A percentile compares a stretch with the other conserved stretches of the same genome.
phyloP scores from a whole-genome alignment of 2,797 vertebrate genomes.

The Thamnophis elegans region DNA sequence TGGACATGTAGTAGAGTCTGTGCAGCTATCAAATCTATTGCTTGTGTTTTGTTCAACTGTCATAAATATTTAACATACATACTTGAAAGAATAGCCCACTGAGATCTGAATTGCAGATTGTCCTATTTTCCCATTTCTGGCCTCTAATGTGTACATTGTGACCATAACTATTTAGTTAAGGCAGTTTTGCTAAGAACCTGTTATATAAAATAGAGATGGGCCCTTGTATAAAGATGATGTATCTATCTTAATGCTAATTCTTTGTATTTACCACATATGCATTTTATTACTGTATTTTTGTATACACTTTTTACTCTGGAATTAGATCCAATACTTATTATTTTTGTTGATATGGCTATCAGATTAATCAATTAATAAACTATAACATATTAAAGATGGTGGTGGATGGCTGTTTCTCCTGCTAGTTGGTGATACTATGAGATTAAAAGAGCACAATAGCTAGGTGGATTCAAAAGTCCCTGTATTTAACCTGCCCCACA shows the following conservation, averaged over 20 bases:
- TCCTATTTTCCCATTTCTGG: neutral
- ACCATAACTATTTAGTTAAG: neutral
- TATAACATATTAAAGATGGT: neutral
- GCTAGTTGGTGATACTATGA: neutral
- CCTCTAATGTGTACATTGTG: neutral
- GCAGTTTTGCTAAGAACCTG: neutral
- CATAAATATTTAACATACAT: neutral
- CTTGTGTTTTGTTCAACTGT: neutral
- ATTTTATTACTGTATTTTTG: neutral
- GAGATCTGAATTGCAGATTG: neutral
- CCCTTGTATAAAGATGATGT: neutral
- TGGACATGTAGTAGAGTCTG: neutral
- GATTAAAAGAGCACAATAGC: neutral
- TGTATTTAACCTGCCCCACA: neutral
- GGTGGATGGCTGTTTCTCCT: neutral
- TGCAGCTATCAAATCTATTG: neutral
- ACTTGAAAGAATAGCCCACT: neutral
- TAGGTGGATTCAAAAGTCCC: neutral
- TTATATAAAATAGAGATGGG: neutral
- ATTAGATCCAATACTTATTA: neutral
- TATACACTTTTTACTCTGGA: neutral
- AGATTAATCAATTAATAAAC: neutral
- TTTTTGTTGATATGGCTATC: neutral
- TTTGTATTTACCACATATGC: neutral
- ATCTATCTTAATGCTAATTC: neutral